Base-by-base conservation (phyloP, 2,888 invertebrate species). In the Eumacrocentrus americanus region DNA sequence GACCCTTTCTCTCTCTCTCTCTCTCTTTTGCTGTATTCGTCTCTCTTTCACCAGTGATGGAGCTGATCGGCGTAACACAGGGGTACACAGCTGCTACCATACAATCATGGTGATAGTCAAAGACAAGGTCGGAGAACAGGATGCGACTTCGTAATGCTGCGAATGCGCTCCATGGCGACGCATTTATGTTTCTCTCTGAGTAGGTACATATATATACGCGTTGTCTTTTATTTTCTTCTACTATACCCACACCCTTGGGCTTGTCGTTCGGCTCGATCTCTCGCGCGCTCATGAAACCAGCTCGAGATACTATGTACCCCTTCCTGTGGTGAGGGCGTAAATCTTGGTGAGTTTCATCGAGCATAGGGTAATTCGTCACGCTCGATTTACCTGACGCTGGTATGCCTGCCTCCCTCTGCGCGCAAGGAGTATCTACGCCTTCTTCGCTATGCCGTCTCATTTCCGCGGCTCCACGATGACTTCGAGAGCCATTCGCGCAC, bases 291-390 rank as follows among this genome's bases (percentile, higher is more conserved):
- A 34, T 51, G 51, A 34, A 44, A 58, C 44, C 44, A 58, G 29
- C 42, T 34, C 35, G 12, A 29, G 55, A 34, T 23, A 48, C 14
- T 9, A 25, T 51, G 12, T 35, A 14, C 42, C 18, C 52, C 42
- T 42, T 44, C 18, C 16, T 18, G 46, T 23, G 40, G 22, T 23
- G 18, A 29, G 46, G 23, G 44, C 38, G 44, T 44, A 23, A 55
- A 60, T 50, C 55, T 48, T 14, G 37, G 7, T 23, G 42, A 55
- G 60, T 50, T 60, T 56, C 50, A 50, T 60, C 55, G 42, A 44
- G 55, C 60, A 60, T 54, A 50, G 42, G 55, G 51, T 56, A 48
- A 60, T 60, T 60, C 60, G 60, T 48, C 48, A 54, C 48, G 54
- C 54, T 60, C 60, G 60, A 60, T 60, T 60, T 54, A 42, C 48